phyloP scores from a whole-genome alignment of 1,140 invertebrate genomes.

The Tribolium castaneum region DNA sequence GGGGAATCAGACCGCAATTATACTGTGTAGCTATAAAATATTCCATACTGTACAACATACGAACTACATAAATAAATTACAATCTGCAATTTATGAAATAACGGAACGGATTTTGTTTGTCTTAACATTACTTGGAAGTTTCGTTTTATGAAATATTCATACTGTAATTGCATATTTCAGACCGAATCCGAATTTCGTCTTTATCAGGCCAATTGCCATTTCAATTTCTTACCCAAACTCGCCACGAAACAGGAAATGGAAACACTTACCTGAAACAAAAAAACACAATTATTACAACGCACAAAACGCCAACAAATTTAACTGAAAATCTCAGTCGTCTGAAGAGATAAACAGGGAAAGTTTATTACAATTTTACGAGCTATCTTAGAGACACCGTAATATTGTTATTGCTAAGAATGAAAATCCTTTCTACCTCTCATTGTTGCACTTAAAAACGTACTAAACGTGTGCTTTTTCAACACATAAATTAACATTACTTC shows the following conservation, averaged over 20 bases:
- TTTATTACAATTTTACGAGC: slow-evolving; percentile 46
- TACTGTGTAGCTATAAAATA: slow-evolving; percentile 41
- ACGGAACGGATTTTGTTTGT: slow-evolving; percentile 43
- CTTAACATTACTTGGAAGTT: slow-evolving; percentile 40
- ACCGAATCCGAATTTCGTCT: not conserved
- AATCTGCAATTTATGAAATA: slow-evolving; percentile 40
- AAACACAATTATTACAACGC: slow-evolving; percentile 21
- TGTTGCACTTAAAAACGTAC: not conserved
- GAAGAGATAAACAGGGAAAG: slow-evolving; percentile 47
- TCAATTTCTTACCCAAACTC: not conserved
- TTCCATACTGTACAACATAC: slow-evolving; percentile 38
- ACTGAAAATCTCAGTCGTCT: slow-evolving; percentile 4
- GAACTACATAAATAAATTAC: slow-evolving; percentile 41
- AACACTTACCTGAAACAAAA: slow-evolving; percentile 33
- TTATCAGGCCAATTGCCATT: not conserved
- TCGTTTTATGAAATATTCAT: slow-evolving; percentile 41
- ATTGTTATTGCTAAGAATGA: slow-evolving; percentile 29
- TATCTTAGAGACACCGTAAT: slow-evolving; percentile 32
- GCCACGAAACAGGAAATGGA: not conserved
- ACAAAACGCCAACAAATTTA: slow-evolving; percentile 12
- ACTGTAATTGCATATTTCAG: slow-evolving; percentile 39
- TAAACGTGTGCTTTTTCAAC: not conserved
- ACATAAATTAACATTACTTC: slow-evolving; percentile 18
- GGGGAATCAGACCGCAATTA: slow-evolving; percentile 41
- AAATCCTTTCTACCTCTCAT: slow-evolving; percentile 20